Percentiles rank a stretch among this genome's conserved stretches.
These are phyloP conservation scores for Peromyscus melanophrys DNA, from an alignment of 2,797 vertebrate species.

Conservation along the genomic window DNA sequence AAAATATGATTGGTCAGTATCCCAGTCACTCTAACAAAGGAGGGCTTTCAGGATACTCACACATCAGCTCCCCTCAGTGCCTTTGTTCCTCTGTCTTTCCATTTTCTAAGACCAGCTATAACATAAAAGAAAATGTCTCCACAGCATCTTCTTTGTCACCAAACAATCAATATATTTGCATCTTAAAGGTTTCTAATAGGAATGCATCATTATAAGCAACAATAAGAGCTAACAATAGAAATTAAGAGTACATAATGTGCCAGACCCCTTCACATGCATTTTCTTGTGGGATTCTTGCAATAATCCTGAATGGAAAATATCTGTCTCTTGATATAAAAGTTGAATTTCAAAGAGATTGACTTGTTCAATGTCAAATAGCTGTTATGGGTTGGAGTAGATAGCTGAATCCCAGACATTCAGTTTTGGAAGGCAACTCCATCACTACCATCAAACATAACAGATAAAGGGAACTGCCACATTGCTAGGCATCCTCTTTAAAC, in stretches of 20 bases:
- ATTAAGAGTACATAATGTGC: not conserved
- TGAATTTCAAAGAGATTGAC: constrained; percentile 43
- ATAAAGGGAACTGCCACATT: not conserved
- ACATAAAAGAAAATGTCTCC: not conserved
- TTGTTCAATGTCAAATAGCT: not conserved
- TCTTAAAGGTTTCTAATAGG: not conserved
- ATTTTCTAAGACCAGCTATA: not conserved
- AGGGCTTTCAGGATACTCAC: not conserved
- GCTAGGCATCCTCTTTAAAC: not conserved
- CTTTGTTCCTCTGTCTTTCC: not conserved
- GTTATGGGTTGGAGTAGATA: not conserved
- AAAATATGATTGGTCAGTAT: not conserved
- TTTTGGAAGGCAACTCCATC: constrained; percentile 17
- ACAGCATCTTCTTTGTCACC: not conserved
- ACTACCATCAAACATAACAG: not conserved
- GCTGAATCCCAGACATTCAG: not conserved
- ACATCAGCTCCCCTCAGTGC: not conserved
- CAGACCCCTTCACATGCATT: not conserved
- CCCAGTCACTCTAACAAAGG: not conserved
- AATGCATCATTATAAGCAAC: not conserved
- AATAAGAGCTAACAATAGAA: not conserved
- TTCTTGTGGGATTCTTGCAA: constrained; percentile 35
- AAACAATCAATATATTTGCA: not conserved
- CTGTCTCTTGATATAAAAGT: constrained; percentile 13
- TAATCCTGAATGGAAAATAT: not conserved